Base-by-base conservation (phyloP, 2,797 vertebrate species). In the Anolis apletophallus region DNA sequence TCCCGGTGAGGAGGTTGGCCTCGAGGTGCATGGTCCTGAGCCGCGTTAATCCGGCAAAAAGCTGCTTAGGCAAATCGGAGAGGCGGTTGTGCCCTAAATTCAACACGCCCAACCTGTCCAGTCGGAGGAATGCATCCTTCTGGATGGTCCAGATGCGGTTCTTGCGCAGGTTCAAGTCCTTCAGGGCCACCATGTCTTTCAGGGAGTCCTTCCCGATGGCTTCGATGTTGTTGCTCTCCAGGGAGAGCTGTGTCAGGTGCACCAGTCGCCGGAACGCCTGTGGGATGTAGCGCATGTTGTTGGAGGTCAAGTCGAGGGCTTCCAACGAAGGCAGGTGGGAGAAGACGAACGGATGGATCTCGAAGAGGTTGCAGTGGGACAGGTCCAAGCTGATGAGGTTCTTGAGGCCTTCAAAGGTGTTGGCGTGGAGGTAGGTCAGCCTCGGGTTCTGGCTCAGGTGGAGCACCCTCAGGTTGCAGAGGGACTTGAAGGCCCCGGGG, bases 51-150 rank as follows among this genome's bases (percentile, higher is more conserved):
- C 91, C 91, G 0, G 88, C 21, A 17, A 96, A 96, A 95, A 96
- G 94, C 91, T 91, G 91, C 93, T 95, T 95, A 96, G 93, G 92
- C 92, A 96, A 91, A 92, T 95, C 91, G 21, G 92, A 84, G 17
- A 96, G 92, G 82, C 90, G 90, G 85, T 95, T 94, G 86, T 96
- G 94, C 54, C 94, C 93, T 95, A 95, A 94, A 95, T 96, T 95
- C 93, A 96, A 91, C 78, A 85, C 68, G 9, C 75, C 83, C 76
- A 95, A 29, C 72, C 91, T 93, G 86, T 89, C 91, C 7, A 96
- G 94, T 91, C 91, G 92, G 89, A 88, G n/a, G 17, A 96, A 95
- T 64, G 95, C 94, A 0, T 94, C 93, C 0, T 87, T 83, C 64
- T 95, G 94, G 73, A 96, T 95, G 23, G 91, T 94, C 94, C 95